Conservation (phyloP, 2,797 vertebrate genomes). For the Catamblyrhynchus diadema region DNA sequence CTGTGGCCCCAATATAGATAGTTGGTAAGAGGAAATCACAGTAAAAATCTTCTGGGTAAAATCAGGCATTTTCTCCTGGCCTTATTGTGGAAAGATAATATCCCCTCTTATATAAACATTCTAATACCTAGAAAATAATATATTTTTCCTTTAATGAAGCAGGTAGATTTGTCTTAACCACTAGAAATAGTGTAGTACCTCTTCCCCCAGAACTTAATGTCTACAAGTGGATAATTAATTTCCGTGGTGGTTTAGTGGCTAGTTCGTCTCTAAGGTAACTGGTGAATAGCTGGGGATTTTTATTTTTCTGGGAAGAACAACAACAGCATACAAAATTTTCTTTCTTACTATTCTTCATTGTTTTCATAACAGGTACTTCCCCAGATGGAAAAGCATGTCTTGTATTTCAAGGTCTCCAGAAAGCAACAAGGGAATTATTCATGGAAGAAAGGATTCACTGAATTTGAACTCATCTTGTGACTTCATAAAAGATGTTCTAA, state of each 20-base stretch:
- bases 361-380: background rate
- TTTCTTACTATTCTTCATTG: background rate
- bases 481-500: background rate
- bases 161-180: background rate
- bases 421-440: background rate
- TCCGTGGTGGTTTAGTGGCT: background rate
- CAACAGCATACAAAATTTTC: background rate
- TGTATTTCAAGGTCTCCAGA: background rate
- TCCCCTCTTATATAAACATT: background rate
- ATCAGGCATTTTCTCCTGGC: background rate
- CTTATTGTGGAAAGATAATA: background rate
- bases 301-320: background rate
- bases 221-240: background rate
- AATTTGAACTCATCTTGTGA: background rate
- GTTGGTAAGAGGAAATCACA: background rate
- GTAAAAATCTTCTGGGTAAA: background rate
- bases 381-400: background rate
- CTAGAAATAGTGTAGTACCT: background rate
- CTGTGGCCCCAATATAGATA: background rate
- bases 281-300: background rate
- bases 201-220: background rate
- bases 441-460: background rate
- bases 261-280: slow-evolving; percentile 1
- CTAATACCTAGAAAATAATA: background rate
- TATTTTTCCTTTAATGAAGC: background rate